A percentile compares a stretch with the other conserved stretches of the same genome.
Conservation (phyloP, 2,888 invertebrate genomes). For the Melinaea marsaeus region DNA sequence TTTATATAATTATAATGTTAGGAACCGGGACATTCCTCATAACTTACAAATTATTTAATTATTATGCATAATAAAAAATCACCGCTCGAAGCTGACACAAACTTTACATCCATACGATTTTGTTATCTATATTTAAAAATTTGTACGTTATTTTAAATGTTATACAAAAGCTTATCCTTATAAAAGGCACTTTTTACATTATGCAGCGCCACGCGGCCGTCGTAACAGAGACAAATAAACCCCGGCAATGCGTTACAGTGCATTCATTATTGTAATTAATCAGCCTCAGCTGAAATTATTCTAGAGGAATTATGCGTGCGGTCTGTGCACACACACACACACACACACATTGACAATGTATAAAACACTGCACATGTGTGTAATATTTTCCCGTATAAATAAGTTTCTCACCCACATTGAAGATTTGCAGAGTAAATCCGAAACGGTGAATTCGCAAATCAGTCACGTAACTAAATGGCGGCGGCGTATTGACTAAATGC, state of each 20-base stretch:
- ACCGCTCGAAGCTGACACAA: too few relatives aligned
- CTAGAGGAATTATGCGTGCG: background rate
- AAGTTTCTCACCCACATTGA: background rate
- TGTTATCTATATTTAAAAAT: too few relatives aligned
- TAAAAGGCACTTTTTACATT: constrained; percentile 13
- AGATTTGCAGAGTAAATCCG: constrained; percentile 1
- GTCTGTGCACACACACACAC: background rate
- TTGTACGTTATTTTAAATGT: background rate
- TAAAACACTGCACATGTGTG: too few relatives aligned
- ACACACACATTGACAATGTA: background rate
- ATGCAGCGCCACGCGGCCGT: constrained; percentile 21
- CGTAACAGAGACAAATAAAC: background rate
- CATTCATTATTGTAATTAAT: constrained; percentile 8
- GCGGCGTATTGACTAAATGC: constrained; percentile 22
- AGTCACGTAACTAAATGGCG: constrained; percentile 25
- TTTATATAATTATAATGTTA: too few relatives aligned
- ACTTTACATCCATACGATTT: too few relatives aligned
- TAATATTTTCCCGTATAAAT: too few relatives aligned
- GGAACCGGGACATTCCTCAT: too few relatives aligned
- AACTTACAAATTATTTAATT: too few relatives aligned
- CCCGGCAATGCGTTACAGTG: background rate
- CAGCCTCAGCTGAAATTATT: background rate
- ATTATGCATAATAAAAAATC: too few relatives aligned
- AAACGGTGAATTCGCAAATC: constrained; percentile 14
- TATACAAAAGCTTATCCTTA: background rate